These are phyloP conservation scores for Heliconius erato DNA, from an alignment of 2,888 invertebrate species.

Conservation along the genomic window DNA sequence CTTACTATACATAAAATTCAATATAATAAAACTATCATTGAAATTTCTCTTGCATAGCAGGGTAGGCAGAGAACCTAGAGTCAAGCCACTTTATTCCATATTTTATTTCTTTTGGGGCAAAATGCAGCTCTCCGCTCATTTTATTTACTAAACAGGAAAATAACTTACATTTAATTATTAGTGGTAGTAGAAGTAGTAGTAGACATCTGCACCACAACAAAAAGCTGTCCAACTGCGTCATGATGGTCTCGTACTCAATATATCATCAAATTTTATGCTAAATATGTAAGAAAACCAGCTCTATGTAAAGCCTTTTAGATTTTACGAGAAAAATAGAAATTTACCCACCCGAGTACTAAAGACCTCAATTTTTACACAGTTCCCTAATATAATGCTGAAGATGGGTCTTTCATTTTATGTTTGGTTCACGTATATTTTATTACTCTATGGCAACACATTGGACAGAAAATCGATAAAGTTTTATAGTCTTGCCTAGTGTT, in stretches of 20 bases:
- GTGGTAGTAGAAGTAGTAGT: too few relatives aligned
- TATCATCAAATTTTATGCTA: not conserved
- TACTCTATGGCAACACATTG: conserved; percentile 35
- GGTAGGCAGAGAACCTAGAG: too few relatives aligned
- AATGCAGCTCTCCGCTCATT: too few relatives aligned
- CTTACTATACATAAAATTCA: too few relatives aligned
- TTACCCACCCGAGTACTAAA: conserved; percentile 2
- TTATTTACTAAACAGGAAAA: too few relatives aligned
- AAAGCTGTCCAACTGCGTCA: not conserved
- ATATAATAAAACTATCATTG: too few relatives aligned
- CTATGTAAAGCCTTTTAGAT: not conserved
- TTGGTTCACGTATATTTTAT: conserved; percentile 27
- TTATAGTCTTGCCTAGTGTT: conserved; percentile 37
- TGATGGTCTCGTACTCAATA: not conserved
- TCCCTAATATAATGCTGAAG: conserved; percentile 15
- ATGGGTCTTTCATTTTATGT: conserved; percentile 22
- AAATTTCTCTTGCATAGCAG: too few relatives aligned
- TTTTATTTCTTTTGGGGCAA: too few relatives aligned
- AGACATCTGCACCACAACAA: not conserved
- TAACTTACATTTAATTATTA: too few relatives aligned
- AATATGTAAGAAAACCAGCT: not conserved
- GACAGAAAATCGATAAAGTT: conserved; percentile 37
- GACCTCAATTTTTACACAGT: not conserved
- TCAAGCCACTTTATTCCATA: too few relatives aligned
- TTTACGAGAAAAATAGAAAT: not conserved